Evolutionary conservation across 1,140 invertebrate genomes (phyloP), one percentile per base, ranked within the genome.

Genomic region (Drosophila yakuba): DNA sequence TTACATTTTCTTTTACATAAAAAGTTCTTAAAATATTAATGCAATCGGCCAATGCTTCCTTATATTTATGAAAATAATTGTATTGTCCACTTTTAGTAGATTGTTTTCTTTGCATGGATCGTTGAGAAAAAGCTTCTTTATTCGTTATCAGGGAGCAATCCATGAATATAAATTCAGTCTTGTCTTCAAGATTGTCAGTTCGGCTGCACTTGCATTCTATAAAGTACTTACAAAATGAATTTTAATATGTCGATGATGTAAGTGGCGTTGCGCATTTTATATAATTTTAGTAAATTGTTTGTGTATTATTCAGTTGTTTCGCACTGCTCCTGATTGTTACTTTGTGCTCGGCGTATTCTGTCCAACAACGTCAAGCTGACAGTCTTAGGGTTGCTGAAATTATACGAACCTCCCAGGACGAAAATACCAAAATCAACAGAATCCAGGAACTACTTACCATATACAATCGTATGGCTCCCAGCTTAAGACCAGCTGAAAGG

Each of bases 361-460:
- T n/a, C 14, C 36, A 17, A 7, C 12, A 62, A 5, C 14, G 38
- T 4, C 8, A 20, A 20, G 36, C 14, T 3, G 36, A 62, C 28
- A 32, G 17, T 12, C 25, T 8, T 5, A 58, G 36, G 15, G 11
- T 58, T 38, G 4, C 12, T 6, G 8, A 61, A 8, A 23, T 61
- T n/a, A 32, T 57, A 6, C 23, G 15, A 17, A 32, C n/a, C 15
- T 39, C 51, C 7, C 1, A 8, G 12, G 38, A 8, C 5, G 59
- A 7, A 11, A 54, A 58, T n/a, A 17, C 23, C 15, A 39, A 61
- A 17, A 61, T 39, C 51, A 28, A 17, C 8, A 20, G 25, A 4
- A 61, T 8, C 15, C 51, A 58, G 52, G 59, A 61, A 8, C 10
- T 58, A 14, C 20, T 61, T 12, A 6, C 28, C 4, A 61, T 41